These are phyloP conservation scores for Motacilla alba DNA, from an alignment of 2,113 vertebrate genomes.

Conservation along the genomic window DNA sequence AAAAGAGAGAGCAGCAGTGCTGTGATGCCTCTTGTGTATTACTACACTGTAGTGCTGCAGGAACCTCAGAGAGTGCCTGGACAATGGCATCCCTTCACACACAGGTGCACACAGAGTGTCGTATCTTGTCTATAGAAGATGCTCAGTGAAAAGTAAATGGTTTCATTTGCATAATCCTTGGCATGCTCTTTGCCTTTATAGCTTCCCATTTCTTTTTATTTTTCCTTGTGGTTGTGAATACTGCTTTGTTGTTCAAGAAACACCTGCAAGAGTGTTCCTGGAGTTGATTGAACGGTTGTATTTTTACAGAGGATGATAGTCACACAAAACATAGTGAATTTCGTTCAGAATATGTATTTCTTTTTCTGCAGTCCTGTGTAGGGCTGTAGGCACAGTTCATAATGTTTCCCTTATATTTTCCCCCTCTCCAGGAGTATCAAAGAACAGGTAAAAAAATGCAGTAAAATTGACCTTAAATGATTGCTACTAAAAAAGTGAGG, in stretches of 20 bases:
- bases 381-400: background rate
- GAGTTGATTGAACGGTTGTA: background rate
- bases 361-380: background rate
- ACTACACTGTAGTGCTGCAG: background rate
- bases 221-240: background rate
- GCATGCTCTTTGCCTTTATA: background rate
- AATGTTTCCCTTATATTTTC: background rate
- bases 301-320: background rate
- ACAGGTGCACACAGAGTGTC: background rate
- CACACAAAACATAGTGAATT: background rate
- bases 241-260: background rate
- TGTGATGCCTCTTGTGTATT: background rate
- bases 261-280: background rate
- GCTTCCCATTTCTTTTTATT: background rate
- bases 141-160: background rate
- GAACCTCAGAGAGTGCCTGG: background rate
- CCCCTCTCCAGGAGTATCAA: background rate
- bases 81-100: background rate
- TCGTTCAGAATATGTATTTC: background rate
- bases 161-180: background rate
- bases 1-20: background rate
- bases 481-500: background rate
- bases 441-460: background rate
- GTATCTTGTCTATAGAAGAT: background rate
- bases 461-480: background rate